These are phyloP conservation scores for Chelonia mydas DNA, from an alignment of 2,797 vertebrate species.

Conservation along the genomic window DNA sequence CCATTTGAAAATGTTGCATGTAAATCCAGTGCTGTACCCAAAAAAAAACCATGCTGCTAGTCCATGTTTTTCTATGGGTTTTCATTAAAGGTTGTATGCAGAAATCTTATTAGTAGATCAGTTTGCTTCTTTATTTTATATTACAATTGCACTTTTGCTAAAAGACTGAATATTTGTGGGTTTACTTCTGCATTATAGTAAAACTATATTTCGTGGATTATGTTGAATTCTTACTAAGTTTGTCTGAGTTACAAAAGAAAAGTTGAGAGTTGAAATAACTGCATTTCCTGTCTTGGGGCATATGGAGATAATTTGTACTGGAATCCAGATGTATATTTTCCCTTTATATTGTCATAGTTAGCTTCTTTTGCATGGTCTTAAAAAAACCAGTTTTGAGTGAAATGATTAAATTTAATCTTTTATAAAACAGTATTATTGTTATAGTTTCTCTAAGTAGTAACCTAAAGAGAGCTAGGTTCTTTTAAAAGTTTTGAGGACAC, in stretches of 20 bases:
- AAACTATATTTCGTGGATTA: neutral
- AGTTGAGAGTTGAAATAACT: neutral
- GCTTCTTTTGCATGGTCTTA: neutral
- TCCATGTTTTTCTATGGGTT: conserved; percentile 47
- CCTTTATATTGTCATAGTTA: neutral
- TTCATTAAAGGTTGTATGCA: conserved; percentile 75
- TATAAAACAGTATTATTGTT: neutral
- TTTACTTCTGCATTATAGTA: conserved; percentile 11
- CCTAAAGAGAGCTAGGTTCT: neutral
- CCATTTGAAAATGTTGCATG: conserved; percentile 66
- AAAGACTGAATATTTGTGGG: conserved; percentile 10
- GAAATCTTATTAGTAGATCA: conserved; percentile 68
- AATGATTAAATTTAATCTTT: neutral
- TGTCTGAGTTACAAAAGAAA: neutral
- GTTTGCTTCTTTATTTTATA: conserved; percentile 58
- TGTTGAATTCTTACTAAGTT: neutral
- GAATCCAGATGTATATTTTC: neutral
- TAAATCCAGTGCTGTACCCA: conserved; percentile 70
- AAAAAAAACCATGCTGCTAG: conserved; percentile 51
- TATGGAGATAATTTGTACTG: neutral
- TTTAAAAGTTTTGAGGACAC: neutral
- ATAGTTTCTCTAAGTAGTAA: neutral
- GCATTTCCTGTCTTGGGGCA: neutral
- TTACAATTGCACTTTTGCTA: conserved; percentile 10
- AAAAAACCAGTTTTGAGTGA: neutral